Conservation (phyloP, 1,140 invertebrate genomes). For the Macrotrachela quadricornifera region DNA sequence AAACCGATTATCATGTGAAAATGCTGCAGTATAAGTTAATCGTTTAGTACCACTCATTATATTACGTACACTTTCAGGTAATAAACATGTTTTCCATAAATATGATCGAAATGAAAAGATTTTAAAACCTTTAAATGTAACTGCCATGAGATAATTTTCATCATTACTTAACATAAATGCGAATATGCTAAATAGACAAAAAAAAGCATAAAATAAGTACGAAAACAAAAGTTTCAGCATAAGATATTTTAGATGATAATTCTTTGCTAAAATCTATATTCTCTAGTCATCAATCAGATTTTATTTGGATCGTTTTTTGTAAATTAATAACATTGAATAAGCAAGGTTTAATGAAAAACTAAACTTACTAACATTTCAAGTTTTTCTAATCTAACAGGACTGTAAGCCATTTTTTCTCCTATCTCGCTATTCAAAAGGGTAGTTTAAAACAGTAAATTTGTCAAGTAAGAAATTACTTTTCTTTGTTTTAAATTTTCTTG, state of each 20-base stretch:
- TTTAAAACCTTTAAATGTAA: constrained; percentile 56
- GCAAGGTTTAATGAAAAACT: too few relatives aligned
- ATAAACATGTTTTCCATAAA: constrained; percentile 35
- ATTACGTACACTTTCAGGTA: constrained; percentile 72
- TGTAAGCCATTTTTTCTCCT: too few relatives aligned
- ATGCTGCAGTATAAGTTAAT: constrained; percentile 38
- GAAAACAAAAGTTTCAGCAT: constrained; percentile 30
- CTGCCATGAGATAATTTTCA: constrained; percentile 55
- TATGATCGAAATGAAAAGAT: constrained; percentile 42
- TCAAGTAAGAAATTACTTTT: too few relatives aligned
- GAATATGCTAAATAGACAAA: constrained; percentile 37
- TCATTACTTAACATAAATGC: constrained; percentile 58
- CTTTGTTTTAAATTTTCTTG: too few relatives aligned
- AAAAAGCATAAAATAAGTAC: too few relatives aligned
- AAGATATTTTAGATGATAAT: constrained; percentile 28
- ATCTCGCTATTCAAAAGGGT: too few relatives aligned
- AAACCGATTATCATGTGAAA: constrained; percentile 69
- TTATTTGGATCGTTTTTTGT: too few relatives aligned
- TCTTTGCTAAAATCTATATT: constrained; percentile 12
- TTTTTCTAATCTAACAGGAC: too few relatives aligned
- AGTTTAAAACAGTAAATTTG: too few relatives aligned
- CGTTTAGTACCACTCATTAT: constrained; percentile 52
- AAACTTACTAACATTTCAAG: too few relatives aligned
- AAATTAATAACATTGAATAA: too few relatives aligned
- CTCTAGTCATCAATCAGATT: constrained; percentile 19